Evolutionary conservation across 2,797 vertebrate genomes (phyloP).

Genomic region (Sparidentex hasta): DNA sequence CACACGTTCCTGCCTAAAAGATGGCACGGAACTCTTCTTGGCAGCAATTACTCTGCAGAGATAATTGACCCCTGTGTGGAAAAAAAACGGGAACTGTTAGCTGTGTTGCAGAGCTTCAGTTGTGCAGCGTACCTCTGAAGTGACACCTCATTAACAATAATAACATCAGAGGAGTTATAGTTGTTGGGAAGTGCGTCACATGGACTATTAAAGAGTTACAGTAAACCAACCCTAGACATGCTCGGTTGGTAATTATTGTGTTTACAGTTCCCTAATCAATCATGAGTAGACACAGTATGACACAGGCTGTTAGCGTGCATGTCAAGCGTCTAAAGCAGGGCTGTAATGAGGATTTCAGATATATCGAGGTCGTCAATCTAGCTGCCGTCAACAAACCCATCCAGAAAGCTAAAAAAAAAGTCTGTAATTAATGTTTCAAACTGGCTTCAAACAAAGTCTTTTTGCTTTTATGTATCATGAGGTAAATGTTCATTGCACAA

Average conservation of each 20-base stretch:
- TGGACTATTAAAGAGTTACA: slow-evolving; percentile 39
- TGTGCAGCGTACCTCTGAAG: slow-evolving; percentile 40
- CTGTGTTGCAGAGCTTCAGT: slow-evolving; percentile 41
- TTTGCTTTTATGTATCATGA: no score
- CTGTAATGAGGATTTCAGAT: not conserved
- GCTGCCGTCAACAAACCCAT: not conserved
- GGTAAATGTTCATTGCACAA: no score
- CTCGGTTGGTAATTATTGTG: slow-evolving; percentile 11
- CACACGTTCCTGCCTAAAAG: slow-evolving; percentile 45
- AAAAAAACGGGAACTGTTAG: slow-evolving; percentile 49
- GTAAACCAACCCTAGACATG: slow-evolving; percentile 24
- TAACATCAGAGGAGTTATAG: slow-evolving; percentile 39
- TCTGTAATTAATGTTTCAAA: not conserved
- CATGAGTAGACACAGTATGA: not conserved
- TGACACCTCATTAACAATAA: slow-evolving; percentile 58
- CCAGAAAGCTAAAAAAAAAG: not conserved
- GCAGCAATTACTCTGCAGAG: slow-evolving; percentile 62
- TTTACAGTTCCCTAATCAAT: slow-evolving; percentile 24
- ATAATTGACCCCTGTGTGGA: slow-evolving; percentile 47
- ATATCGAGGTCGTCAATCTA: not conserved
- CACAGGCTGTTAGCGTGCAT: not conserved
- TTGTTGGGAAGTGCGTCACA: slow-evolving; percentile 27
- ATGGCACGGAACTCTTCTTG: slow-evolving; percentile 47
- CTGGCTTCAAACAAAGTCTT: no score
- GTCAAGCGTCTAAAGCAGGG: not conserved